Evolutionary conservation across 2,888 invertebrate genomes (phyloP).

Genomic region (Nemoura dubitans): DNA sequence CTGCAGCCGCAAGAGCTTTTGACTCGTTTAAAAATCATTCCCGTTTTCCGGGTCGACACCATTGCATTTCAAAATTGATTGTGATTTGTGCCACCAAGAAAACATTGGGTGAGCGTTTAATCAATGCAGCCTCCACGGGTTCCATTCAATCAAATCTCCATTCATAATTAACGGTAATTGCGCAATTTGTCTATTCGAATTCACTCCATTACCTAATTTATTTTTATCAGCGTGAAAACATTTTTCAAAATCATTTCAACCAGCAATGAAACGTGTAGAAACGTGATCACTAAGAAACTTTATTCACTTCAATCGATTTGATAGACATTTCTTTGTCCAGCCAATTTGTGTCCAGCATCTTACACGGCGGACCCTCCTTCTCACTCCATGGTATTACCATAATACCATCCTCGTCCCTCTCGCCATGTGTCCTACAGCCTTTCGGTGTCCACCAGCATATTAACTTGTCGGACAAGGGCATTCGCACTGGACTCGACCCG

Average conservation of each 20-base stretch:
- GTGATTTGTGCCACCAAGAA: not conserved
- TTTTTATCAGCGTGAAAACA: not conserved
- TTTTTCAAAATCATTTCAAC: not conserved
- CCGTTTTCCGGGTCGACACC: too few relatives aligned
- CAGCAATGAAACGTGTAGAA: not conserved
- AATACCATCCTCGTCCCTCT: not conserved
- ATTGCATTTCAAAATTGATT: not conserved
- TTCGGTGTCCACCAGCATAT: slow-evolving; percentile 14
- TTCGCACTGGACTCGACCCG: not conserved
- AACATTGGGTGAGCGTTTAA: not conserved
- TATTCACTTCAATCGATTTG: not conserved
- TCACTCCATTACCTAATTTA: not conserved
- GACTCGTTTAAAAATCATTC: too few relatives aligned
- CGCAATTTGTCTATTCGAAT: not conserved
- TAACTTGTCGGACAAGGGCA: slow-evolving; percentile 1
- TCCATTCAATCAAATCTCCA: not conserved
- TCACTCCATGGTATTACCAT: not conserved
- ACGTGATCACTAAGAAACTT: not conserved
- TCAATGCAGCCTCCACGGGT: not conserved
- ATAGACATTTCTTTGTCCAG: not conserved
- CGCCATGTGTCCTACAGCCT: not conserved
- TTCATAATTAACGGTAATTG: slow-evolving; percentile 7
- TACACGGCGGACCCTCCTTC: not conserved
- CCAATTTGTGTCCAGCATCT: not conserved
- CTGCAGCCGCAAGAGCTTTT: too few relatives aligned